Evolutionary conservation across 1,140 invertebrate species (phyloP), one percentile per base, ranked within the genome.

Genomic region (Hypsibius dujardini): DNA sequence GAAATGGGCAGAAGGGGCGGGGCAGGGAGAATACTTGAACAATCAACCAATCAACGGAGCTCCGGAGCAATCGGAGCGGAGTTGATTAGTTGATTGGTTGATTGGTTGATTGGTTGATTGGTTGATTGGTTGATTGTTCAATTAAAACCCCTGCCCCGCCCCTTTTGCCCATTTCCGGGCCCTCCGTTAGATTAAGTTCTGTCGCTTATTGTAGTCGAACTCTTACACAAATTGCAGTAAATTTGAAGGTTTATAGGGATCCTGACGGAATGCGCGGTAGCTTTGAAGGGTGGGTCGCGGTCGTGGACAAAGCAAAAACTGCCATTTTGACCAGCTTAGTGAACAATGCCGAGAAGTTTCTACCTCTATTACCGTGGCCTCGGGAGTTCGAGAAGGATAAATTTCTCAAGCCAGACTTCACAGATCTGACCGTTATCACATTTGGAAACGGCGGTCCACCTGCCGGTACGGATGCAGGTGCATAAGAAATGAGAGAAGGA

Each of bases 261-360:
- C 62, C 62, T 7, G 45, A 45, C 42, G 62, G 62, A 7, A 12
- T 15, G 42, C 62, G 62, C 12, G 62, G 12, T 42, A 15, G 12
- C 12, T 67, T 67, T 42, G 62, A 67, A 67, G 62, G 91, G 1
- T 96, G 96, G 81, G 92, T 95, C 0, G 89, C 93, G 1, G 88
- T 92, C 81, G 93, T 97, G 0, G 95, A 97, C 79, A 92, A 91
- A 76, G 86, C 88, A 77, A 92, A 92, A 86, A 94, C 90, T 1
- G 83, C 86, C n/a, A 95, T 94, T 79, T 96, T 96, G 79, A 79
- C 84, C 1, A 78, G 80, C 1, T 81, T 97, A 2, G 93, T 96
- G 0, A 80, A 86, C 1, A 85, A 86, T 73, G 92, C 93, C 1
- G 88, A 91, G 77, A 82, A 85, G 46, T 67, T 67, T 42, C 79